Conservation (phyloP, 1,140 invertebrate species). For the Pseudomyrmex pallidus region DNA sequence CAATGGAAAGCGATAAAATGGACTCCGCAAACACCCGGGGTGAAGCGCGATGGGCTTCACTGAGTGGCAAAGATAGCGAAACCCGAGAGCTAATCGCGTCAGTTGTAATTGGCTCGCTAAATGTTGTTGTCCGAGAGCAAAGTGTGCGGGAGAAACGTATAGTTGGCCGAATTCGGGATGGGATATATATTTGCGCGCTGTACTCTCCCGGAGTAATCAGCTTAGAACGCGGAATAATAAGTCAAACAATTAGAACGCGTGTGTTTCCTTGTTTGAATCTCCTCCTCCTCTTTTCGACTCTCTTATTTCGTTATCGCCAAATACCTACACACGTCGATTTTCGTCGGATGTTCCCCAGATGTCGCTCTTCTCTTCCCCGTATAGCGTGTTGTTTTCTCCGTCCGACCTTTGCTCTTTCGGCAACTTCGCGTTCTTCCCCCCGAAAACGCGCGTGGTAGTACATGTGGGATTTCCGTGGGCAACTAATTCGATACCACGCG, state of each 20-base stretch:
- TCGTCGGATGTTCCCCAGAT: too few relatives aligned
- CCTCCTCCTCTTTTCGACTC: too few relatives aligned
- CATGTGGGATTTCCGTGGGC: constrained; percentile 1
- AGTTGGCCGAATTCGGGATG: neutral
- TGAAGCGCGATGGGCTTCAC: constrained; percentile 4
- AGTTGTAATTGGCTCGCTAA: constrained; percentile 39
- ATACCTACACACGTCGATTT: too few relatives aligned
- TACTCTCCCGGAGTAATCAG: neutral
- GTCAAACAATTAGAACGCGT: neutral
- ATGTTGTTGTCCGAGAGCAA: constrained; percentile 29
- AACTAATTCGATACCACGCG: constrained; percentile 58
- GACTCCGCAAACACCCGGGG: neutral
- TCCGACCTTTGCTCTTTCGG: neutral
- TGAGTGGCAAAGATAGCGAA: constrained; percentile 20
- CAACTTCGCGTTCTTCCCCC: constrained; percentile 16
- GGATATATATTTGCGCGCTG: neutral
- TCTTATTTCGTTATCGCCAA: too few relatives aligned
- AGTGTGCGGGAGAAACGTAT: neutral
- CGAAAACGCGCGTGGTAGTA: constrained; percentile 42
- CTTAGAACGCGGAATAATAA: neutral
- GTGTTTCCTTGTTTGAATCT: too few relatives aligned
- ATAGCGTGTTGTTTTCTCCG: neutral
- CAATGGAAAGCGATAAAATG: constrained; percentile 24
- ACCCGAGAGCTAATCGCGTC: constrained; percentile 22
- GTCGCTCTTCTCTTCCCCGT: neutral